Evolutionary conservation across 2,797 vertebrate species (phyloP).

Genomic region (Hyperoplus immaculatus): DNA sequence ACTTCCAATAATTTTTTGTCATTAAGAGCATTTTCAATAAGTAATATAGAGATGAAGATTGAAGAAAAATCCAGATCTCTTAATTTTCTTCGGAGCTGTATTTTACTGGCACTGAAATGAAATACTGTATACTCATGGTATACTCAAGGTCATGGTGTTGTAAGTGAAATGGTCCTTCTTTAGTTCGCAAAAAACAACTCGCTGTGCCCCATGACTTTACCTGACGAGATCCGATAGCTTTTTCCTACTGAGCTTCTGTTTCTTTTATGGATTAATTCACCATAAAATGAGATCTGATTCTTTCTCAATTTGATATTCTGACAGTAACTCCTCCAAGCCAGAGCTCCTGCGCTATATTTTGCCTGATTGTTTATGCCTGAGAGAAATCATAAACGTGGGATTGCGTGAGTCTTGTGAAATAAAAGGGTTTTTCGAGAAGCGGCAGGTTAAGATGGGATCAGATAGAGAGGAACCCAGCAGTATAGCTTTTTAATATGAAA

Average conservation of each 20-base stretch:
- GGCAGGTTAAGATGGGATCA: slow-evolving; percentile 26
- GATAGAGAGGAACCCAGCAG: slow-evolving; percentile 8
- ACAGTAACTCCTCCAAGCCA: slow-evolving; percentile 40
- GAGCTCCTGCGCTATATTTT: slow-evolving; percentile 24
- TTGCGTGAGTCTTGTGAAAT: slow-evolving; percentile 23
- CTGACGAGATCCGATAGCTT: slow-evolving; percentile 23
- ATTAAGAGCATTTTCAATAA: too few relatives aligned
- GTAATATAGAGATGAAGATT: too few relatives aligned
- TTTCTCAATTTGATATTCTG: slow-evolving; percentile 60
- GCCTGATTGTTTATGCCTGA: slow-evolving; percentile 50
- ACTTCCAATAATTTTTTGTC: too few relatives aligned
- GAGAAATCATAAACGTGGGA: slow-evolving; percentile 36
- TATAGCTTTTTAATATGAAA: slow-evolving; percentile 1
- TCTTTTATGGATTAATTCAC: slow-evolving; percentile 53
- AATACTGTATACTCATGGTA: too few relatives aligned
- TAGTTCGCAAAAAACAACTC: background rate
- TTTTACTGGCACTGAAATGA: background rate
- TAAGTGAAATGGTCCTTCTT: background rate
- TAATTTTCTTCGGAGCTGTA: too few relatives aligned
- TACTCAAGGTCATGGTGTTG: background rate
- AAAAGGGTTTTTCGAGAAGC: slow-evolving; percentile 20
- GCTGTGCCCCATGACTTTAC: background rate
- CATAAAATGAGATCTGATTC: slow-evolving; percentile 67
- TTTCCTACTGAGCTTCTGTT: slow-evolving; percentile 13
- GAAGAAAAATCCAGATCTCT: too few relatives aligned